Evolutionary conservation across 2,113 vertebrate genomes (phyloP), one percentile per base, ranked within the genome.

Genomic region (Brachirus orientalis): DNA sequence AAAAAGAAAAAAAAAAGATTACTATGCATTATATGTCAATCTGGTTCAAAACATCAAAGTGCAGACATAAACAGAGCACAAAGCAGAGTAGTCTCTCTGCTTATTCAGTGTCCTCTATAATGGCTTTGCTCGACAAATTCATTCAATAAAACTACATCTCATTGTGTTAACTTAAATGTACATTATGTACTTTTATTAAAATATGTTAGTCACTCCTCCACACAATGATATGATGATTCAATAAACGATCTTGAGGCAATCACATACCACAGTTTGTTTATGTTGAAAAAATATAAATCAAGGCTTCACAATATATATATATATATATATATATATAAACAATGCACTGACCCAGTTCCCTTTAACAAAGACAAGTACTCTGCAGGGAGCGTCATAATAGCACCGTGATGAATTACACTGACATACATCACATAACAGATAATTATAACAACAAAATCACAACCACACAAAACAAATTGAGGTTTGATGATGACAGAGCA

Each of bases 141-240:
- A n/a, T n/a, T n/a, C n/a, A n/a, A 85, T 64, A 48, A 76, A 63
- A 69, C 66, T 67, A 69, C 63, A 67, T 69, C 1, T 41, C 61
- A 35, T 61, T 28, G 22, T 54, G 28, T 69, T 74, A 79, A 84
- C 36, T 81, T 82, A 69, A 64, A 85, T 59, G 66, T 86, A 88
- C 84, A 86, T 65, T 40, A 58, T 83, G 84, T 82, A 88, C 85
- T 78, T 90, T 89, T 84, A 91, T 91, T 89, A 72, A 85, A 88
- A 85, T 73, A 75, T 63, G 74, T 86, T 75, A 64, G 28, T 90
- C 83, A 78, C 67, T 82, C 75, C 57, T 73, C 80, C 76, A 64
- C 53, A 89, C 71, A 88, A 75, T 66, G 75, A 69, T 77, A 52
- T 28, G 28, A 28, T 28, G 28, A 28, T 4, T 28, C 67, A 84